Percentiles rank a stretch among this genome's conserved stretches.
These are phyloP conservation scores for Psittacara wagleri DNA, from an alignment of 2,113 vertebrate species.

Conservation along the genomic window DNA sequence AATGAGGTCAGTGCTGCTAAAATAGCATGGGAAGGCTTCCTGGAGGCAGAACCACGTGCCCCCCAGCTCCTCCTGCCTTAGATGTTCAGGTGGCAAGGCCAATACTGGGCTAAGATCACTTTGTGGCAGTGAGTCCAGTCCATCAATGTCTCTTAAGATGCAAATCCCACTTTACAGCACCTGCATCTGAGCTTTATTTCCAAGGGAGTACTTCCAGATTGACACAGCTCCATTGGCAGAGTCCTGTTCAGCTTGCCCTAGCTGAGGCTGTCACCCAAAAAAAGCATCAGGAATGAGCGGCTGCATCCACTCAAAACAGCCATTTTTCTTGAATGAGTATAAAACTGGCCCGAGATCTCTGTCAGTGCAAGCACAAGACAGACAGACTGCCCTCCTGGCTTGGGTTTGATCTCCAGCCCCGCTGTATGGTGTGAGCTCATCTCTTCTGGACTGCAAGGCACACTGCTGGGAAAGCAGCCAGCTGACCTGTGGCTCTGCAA, in stretches of 20 bases:
- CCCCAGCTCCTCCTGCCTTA: not conserved
- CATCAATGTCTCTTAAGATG: not conserved
- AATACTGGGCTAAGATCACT: not conserved
- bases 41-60: not conserved
- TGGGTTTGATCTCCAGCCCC: not conserved
- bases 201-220: not conserved
- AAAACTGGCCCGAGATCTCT: not conserved
- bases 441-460: not conserved
- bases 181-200: not conserved
- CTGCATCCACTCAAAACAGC: not conserved
- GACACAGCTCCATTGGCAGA: rapidly evolving
- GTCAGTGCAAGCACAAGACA: not conserved
- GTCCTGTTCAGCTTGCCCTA: rapidly evolving
- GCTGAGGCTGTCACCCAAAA: not conserved
- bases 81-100: not conserved
- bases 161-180: not conserved
- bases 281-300: rapidly evolving
- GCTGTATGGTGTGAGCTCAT: not conserved
- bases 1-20: slow-evolving; percentile 19
- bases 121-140: not conserved
- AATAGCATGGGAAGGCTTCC: slow-evolving; percentile 41
- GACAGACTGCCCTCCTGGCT: not conserved
- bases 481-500: not conserved
- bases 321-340: not conserved
- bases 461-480: slow-evolving; percentile 35